Evolutionary conservation across 2,888 invertebrate species (phyloP).

Genomic region (Laspeyria flexula): DNA sequence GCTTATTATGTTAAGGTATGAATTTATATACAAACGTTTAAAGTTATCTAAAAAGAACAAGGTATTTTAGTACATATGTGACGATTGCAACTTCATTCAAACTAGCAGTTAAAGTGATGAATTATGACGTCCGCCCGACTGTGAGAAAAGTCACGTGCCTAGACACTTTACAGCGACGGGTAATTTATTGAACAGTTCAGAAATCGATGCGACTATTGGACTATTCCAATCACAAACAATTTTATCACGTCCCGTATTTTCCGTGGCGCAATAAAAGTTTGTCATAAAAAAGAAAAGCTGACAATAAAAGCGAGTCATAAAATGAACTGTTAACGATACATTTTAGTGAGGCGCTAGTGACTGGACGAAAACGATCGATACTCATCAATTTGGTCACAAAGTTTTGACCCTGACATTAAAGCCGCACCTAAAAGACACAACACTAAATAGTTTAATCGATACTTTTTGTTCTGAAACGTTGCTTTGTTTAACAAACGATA

Average conservation of each 20-base stretch:
- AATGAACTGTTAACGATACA: slow-evolving; percentile 25
- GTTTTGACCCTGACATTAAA: slow-evolving; percentile 38
- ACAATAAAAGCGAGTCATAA: slow-evolving; percentile 21
- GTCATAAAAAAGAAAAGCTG: slow-evolving; percentile 12
- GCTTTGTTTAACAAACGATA: too few relatives aligned
- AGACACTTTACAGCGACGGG: too few relatives aligned
- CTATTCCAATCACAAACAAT: slow-evolving; percentile 4
- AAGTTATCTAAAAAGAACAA: too few relatives aligned
- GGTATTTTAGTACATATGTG: too few relatives aligned
- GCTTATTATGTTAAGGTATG: too few relatives aligned
- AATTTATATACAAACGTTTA: too few relatives aligned
- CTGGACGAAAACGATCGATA: slow-evolving; percentile 28
- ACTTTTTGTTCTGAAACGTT: not conserved
- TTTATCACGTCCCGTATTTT: slow-evolving; percentile 7
- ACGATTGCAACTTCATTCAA: too few relatives aligned
- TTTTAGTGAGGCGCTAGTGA: slow-evolving; percentile 27
- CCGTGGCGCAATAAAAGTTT: slow-evolving; percentile 8
- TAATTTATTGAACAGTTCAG: not conserved
- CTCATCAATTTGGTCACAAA: slow-evolving; percentile 37
- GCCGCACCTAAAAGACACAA: slow-evolving; percentile 32
- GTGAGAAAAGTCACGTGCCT: too few relatives aligned
- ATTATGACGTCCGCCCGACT: too few relatives aligned
- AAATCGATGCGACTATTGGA: not conserved
- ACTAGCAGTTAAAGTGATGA: too few relatives aligned
- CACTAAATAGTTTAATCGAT: slow-evolving; percentile 22